phyloP scores from a whole-genome alignment of 2,113 vertebrate species.

The Tretioscincus oriximinensis region DNA sequence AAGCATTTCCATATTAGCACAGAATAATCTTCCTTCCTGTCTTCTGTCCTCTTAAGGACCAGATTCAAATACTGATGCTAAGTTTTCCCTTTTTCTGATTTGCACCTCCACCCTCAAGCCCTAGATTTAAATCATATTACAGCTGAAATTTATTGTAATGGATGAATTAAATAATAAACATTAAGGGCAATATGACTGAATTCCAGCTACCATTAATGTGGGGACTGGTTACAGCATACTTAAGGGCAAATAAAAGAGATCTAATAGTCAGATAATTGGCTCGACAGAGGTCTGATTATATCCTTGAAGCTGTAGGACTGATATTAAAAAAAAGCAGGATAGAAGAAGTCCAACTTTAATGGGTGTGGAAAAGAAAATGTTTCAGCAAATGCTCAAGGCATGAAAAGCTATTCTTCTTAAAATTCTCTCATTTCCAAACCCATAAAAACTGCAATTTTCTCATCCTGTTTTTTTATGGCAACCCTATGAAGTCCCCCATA shows the following conservation, averaged over 20 bases:
- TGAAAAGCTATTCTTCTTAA: too few relatives aligned
- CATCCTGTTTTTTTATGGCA: background rate
- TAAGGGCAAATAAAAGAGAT: background rate
- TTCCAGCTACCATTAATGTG: background rate
- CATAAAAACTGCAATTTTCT: too few relatives aligned
- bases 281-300: background rate
- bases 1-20: background rate
- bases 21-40: background rate
- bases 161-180: background rate
- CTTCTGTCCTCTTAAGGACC: background rate
- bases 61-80: background rate
- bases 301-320: rapidly evolving
- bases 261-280: background rate
- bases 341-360: too few relatives aligned
- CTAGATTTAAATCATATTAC: background rate
- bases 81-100: background rate
- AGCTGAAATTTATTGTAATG: background rate
- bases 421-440: too few relatives aligned
- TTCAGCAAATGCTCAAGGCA: too few relatives aligned
- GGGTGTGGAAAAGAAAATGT: too few relatives aligned
- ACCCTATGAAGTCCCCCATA: too few relatives aligned
- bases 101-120: background rate
- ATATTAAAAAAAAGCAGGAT: too few relatives aligned
- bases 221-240: background rate
- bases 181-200: background rate